Conservation (phyloP, 2,888 invertebrate genomes). For the Malacosoma neustria region DNA sequence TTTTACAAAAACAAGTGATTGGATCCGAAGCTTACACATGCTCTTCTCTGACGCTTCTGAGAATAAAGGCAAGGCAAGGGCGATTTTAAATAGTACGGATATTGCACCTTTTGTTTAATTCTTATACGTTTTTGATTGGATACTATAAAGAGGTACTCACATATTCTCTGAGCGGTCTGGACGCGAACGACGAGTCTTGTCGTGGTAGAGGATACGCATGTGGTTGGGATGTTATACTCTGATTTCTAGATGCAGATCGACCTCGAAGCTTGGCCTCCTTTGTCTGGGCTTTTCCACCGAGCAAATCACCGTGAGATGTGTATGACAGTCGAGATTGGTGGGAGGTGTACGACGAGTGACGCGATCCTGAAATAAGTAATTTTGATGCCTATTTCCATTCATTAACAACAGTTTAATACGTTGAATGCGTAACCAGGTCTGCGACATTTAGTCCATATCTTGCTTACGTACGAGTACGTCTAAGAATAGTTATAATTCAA, state of each 20-base stretch:
- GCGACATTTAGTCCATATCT: no score
- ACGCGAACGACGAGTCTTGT: constrained; percentile 75
- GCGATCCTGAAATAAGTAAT: constrained; percentile 76
- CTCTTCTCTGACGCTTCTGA: no score
- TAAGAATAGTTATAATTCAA: no score
- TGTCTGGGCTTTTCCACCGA: constrained; percentile 84
- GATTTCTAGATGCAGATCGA: constrained; percentile 81
- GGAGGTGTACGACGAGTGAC: constrained; percentile 96
- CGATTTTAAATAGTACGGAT: no score
- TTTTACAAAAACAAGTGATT: constrained; percentile 1
- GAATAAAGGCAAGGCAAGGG: no score
- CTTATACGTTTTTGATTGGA: no score
- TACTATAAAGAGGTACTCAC: constrained; percentile 74
- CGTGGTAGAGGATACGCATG: constrained; percentile 67
- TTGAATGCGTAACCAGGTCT: no score
- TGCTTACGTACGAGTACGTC: no score
- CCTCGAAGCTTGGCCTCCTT: constrained; percentile 89
- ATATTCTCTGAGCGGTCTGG: constrained; percentile 82
- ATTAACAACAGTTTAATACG: no score
- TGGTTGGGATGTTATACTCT: constrained; percentile 76
- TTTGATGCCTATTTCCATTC: no score
- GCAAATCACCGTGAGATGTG: constrained; percentile 93
- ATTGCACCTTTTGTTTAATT: no score
- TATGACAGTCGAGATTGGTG: constrained; percentile 95
- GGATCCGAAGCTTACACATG: no score